Percentiles rank a stretch among this genome's conserved stretches.
Conservation (phyloP, 2,888 invertebrate species). For the Rhingia campestris region DNA sequence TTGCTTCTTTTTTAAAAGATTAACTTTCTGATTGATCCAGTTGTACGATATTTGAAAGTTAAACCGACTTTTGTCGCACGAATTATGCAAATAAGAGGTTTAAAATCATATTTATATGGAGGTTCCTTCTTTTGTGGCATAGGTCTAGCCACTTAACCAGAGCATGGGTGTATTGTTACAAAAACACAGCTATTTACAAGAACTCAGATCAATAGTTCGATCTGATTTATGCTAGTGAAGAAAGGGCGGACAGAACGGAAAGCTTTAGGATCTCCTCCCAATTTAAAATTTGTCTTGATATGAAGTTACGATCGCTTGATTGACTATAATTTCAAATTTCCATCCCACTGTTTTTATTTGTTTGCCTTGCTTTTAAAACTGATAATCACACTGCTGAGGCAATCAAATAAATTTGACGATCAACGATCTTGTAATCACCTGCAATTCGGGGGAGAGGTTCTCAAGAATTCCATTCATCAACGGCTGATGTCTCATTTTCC, state of each 20-base stretch:
- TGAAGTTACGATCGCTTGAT: slow-evolving; percentile 55
- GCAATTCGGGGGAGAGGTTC: slow-evolving; percentile 36
- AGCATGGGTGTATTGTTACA: slow-evolving; percentile 55
- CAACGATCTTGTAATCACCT: slow-evolving; percentile 74
- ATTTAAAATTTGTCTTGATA: slow-evolving; percentile 27
- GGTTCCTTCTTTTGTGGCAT: too few species aligned
- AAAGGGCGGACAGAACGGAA: slow-evolving; percentile 8
- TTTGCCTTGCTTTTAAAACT: slow-evolving; percentile 52
- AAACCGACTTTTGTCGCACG: too few species aligned
- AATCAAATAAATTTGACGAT: slow-evolving; percentile 73
- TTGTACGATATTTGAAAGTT: too few species aligned
- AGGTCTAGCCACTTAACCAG: slow-evolving; percentile 17
- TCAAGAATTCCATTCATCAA: slow-evolving; percentile 57
- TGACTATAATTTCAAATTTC: slow-evolving; percentile 47
- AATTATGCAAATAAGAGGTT: too few species aligned
- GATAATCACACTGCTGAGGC: slow-evolving; percentile 60
- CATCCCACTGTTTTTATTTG: slow-evolving; percentile 71
- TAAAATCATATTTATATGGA: too few species aligned
- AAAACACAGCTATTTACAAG: slow-evolving; percentile 31
- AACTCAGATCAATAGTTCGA: too few species aligned
- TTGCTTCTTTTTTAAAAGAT: too few species aligned
- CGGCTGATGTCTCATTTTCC: slow-evolving; percentile 37
- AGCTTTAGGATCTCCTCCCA: slow-evolving; percentile 13
- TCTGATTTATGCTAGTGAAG: slow-evolving; percentile 49
- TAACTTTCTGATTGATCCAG: too few species aligned